These are phyloP conservation scores for Tachina lurida DNA, from an alignment of 2,888 invertebrate species.

Conservation along the genomic window DNA sequence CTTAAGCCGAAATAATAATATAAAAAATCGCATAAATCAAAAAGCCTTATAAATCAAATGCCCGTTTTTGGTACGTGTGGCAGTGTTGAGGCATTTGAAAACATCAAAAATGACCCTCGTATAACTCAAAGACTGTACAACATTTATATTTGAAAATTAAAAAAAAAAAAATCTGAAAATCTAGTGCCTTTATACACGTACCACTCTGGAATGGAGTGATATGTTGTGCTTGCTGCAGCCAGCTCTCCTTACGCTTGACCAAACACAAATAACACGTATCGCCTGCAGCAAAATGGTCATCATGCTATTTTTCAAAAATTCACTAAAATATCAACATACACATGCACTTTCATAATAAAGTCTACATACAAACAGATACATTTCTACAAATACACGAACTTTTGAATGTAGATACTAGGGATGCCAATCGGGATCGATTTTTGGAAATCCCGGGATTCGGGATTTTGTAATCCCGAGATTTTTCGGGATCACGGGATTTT, in stretches of 20 bases:
- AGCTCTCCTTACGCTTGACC: constrained; percentile 48
- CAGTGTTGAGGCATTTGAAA: no score
- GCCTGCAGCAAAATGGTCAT: constrained; percentile 69
- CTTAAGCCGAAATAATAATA: no score
- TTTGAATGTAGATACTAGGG: background rate
- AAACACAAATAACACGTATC: constrained; percentile 67
- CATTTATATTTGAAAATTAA: background rate
- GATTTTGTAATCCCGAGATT: no score
- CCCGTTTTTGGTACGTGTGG: no score
- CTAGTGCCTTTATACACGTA: background rate
- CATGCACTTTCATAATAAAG: constrained; percentile 4
- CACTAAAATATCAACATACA: constrained; percentile 38
- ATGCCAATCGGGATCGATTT: no score
- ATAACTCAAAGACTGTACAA: background rate
- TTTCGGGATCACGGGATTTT: no score
- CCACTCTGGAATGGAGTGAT: background rate
- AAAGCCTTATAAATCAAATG: no score
- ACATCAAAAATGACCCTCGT: background rate
- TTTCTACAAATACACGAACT: background rate
- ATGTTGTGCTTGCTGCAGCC: constrained; percentile 7
- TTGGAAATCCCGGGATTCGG: no score
- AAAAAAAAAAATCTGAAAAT: background rate
- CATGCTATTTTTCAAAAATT: constrained; percentile 57
- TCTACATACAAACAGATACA: background rate
- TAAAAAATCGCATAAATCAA: no score